These are phyloP conservation scores for Cremastinae sp. DNA, from an alignment of 2,888 invertebrate genomes.

Conservation along the genomic window DNA sequence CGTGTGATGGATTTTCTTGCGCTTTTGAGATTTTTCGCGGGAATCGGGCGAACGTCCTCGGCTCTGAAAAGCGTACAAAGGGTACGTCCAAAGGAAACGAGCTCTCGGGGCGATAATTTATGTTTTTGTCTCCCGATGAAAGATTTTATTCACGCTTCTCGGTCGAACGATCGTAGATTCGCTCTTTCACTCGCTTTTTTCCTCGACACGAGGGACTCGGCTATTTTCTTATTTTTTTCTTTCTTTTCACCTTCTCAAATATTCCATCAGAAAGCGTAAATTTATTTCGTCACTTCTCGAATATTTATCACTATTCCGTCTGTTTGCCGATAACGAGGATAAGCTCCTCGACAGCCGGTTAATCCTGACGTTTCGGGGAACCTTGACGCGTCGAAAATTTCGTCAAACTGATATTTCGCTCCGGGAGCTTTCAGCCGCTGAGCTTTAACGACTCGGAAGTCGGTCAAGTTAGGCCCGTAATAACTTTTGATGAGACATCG, in stretches of 20 bases:
- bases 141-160: constrained; percentile 2
- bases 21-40: constrained; percentile 26
- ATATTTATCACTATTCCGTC: neutral
- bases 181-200: constrained; percentile 7
- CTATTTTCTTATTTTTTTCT: neutral
- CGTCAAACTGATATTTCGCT: neutral
- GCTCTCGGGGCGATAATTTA: constrained; percentile 7
- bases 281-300: neutral
- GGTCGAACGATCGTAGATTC: neutral
- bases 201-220: neutral
- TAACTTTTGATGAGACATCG: constrained; percentile 36
- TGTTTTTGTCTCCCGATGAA: constrained; percentile 30
- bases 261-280: neutral
- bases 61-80: constrained; percentile 34
- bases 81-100: constrained; percentile 26
- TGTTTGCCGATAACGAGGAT: too few species aligned
- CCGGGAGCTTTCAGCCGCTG: constrained; percentile 30
- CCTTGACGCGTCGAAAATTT: neutral
- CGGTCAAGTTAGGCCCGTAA: constrained; percentile 51
- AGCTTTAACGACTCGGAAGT: constrained; percentile 44
- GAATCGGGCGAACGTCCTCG: constrained; percentile 8
- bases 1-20: neutral
- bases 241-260: neutral
- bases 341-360: neutral
- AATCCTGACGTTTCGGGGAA: constrained; percentile 2